Base-by-base conservation (phyloP, 2,113 vertebrate species). In the Leucopsar rothschildi region DNA sequence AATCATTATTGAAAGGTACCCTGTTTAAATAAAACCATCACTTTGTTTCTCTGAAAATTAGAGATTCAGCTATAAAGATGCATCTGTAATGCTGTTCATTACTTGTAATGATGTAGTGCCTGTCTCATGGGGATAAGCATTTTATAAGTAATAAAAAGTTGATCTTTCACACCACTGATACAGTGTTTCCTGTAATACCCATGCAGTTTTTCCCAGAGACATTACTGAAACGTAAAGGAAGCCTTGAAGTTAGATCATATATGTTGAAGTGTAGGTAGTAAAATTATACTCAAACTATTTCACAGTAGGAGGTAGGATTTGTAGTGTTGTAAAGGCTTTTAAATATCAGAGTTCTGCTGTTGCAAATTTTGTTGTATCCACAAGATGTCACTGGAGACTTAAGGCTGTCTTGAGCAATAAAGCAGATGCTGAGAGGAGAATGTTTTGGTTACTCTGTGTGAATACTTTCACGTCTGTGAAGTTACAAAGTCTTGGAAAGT, bases 331-430 rank as follows among this genome's bases (percentile, higher is more conserved):
- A 17, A 60, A 45, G 44, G 7, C 4, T 37, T 82, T 31, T 49
- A n/a, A 47, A 22, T 66, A 10, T 24, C 9, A 2, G 35, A 29
- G 16, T 93, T 77, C 15, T 82, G 39, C 23, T 64, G 25, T 56
- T 92, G 94, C 79, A 86, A 42, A 71, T 81, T 61, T 10, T 27
- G 6, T 40, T 17, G 11, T 78, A 39, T 57, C 95, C 96, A 95
- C 91, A 61, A 95, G 96, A 68, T 96, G 96, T 95, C 96, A 68
- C 82, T 96, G 90, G 60, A 91, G 59, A 25, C 75, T 80, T 84
- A 75, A 42, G 35, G n/a, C 33, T 90, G 23, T 12, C 18, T 57
- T 50, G 35, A 50, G 70, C 77, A 91, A 60, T 56, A 45, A 87
- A 79, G 40, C 37, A 17, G 25, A 8, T 7, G 2, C 25, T n/a